phyloP scores from a whole-genome alignment of 2,113 vertebrate species.

The Telmatochromis sp. region DNA sequence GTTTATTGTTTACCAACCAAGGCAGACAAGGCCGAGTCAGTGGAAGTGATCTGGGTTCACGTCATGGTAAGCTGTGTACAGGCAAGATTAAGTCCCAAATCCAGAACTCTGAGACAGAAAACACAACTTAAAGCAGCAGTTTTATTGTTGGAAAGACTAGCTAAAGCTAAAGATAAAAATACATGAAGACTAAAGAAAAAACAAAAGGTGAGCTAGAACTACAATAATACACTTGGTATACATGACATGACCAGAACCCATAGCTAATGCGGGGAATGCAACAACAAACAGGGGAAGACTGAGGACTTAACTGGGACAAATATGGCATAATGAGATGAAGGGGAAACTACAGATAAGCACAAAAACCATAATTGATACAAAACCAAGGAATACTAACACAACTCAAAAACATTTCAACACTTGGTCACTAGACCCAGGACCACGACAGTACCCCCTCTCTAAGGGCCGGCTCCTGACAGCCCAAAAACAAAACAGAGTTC shows the following conservation, averaged over 20 bases:
- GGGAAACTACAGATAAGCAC: not conserved
- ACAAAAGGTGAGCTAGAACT: not conserved
- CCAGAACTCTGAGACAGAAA: not conserved
- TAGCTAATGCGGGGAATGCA: not conserved
- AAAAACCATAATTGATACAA: not conserved
- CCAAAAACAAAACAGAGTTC: not conserved
- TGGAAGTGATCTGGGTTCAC: not conserved
- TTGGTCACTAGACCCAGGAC: not conserved
- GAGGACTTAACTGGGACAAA: not conserved
- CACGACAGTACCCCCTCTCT: not conserved
- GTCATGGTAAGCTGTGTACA: not conserved
- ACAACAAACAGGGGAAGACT: not conserved
- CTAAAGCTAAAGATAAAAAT: not conserved
- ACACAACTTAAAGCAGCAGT: not conserved
- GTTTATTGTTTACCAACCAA: conserved; percentile 8
- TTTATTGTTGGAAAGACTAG: not conserved
- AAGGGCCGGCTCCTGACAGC: not conserved
- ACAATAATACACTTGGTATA: not conserved
- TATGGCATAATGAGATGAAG: not conserved
- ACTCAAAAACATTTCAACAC: not conserved
- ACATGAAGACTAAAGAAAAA: not conserved
- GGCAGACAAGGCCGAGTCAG: not conserved
- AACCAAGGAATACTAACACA: not conserved
- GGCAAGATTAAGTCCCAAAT: not conserved
- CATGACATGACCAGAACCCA: not conserved